phyloP scores from a whole-genome alignment of 2,113 vertebrate species.

The Ictalurus punctatus region DNA sequence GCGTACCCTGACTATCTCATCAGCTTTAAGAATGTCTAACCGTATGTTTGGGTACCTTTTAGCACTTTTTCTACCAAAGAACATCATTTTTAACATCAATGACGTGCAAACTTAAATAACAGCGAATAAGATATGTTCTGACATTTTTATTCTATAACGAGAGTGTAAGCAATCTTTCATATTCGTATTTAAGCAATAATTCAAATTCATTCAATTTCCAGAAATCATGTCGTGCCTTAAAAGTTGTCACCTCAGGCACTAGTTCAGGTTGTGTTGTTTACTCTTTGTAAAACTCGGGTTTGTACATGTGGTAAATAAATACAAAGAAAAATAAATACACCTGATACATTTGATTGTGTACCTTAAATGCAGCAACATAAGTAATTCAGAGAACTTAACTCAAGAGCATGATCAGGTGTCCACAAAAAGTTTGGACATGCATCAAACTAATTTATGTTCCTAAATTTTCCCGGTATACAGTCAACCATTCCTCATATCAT shows the following conservation, averaged over 20 bases:
- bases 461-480: neutral
- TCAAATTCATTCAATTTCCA: neutral
- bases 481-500: neutral
- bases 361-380: neutral
- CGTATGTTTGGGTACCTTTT: neutral
- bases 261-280: neutral
- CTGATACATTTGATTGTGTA: neutral
- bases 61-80: neutral
- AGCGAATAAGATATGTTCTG: neutral
- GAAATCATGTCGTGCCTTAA: slow-evolving; percentile 6
- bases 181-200: neutral
- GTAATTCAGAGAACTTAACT: neutral
- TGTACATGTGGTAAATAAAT: neutral
- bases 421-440: too few species aligned
- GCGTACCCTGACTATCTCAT: slow-evolving; percentile 65
- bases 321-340: neutral
- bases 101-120: neutral
- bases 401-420: too few species aligned
- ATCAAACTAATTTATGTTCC: neutral
- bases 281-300: neutral
- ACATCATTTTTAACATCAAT: neutral
- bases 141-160: neutral
- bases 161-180: neutral
- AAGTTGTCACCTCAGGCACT: neutral
- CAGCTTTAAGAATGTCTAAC: slow-evolving; percentile 51